These are phyloP conservation scores for Sycophila texana DNA, from an alignment of 2,888 invertebrate species.

Conservation along the genomic window DNA sequence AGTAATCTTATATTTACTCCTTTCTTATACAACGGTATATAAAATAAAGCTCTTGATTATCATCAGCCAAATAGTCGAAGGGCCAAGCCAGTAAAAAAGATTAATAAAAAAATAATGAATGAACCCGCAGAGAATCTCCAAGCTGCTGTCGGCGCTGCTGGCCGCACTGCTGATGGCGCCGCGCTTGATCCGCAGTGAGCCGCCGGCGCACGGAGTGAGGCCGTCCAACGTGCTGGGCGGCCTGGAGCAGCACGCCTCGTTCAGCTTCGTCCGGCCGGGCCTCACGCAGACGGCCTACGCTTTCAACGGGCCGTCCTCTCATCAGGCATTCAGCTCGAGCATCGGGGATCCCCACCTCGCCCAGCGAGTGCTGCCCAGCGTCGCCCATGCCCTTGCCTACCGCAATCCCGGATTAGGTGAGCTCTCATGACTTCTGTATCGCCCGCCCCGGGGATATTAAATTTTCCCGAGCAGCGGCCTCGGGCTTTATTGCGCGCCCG, in stretches of 20 bases:
- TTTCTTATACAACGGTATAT: too few species aligned
- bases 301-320: slow-evolving; percentile 71
- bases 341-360: slow-evolving; percentile 69
- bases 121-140: slow-evolving; percentile 59
- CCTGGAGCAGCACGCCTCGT: slow-evolving; percentile 70
- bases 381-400: slow-evolving; percentile 69
- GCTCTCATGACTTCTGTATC: not conserved
- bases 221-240: slow-evolving; percentile 68
- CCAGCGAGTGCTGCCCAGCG: slow-evolving; percentile 67
- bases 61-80: too few species aligned
- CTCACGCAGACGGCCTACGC: slow-evolving; percentile 71
- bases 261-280: slow-evolving; percentile 70
- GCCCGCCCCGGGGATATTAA: not conserved
- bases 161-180: slow-evolving; percentile 44
- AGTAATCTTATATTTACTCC: too few species aligned
- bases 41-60: too few species aligned
- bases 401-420: slow-evolving; percentile 69
- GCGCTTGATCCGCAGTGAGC: not conserved
- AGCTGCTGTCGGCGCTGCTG: slow-evolving; percentile 41
- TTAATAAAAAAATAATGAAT: too few species aligned
- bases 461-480: not conserved
- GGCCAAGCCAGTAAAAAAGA: too few species aligned
- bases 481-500: not conserved
- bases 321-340: slow-evolving; percentile 70
- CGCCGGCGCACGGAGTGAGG: slow-evolving; percentile 61